phyloP scores from a whole-genome alignment of 2,797 vertebrate genomes.

The Lindbergichthys nudifrons region DNA sequence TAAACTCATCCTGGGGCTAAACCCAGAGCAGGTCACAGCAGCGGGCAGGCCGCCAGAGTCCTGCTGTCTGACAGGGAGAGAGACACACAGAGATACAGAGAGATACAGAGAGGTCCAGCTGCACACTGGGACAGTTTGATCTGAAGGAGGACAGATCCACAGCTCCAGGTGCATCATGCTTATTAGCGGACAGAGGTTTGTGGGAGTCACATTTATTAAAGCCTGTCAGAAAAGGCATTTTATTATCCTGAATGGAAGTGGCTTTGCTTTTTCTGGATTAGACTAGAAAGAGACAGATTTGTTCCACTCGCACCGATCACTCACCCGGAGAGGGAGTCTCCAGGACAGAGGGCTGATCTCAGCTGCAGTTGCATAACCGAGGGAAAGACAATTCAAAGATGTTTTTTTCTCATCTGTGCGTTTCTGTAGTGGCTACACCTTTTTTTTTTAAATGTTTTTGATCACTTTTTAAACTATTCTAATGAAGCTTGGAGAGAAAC shows the following conservation, averaged over 20 bases:
- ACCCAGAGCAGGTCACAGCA: slow-evolving; percentile 1
- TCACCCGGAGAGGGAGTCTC: slow-evolving; percentile 46
- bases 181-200: not conserved
- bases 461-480: not conserved
- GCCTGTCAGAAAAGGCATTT: not conserved
- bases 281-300: slow-evolving; percentile 22
- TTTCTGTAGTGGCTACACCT: not conserved
- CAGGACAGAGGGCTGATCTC: slow-evolving; percentile 61
- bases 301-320: slow-evolving; percentile 57
- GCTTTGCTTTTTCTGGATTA: slow-evolving; percentile 29
- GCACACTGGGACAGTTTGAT: not conserved
- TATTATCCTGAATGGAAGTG: slow-evolving; percentile 10
- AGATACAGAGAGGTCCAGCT: not conserved
- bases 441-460: not conserved
- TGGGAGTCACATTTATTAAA: not conserved
- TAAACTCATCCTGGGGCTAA: not conserved
- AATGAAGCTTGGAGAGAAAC: not conserved
- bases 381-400: not conserved
- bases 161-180: not conserved
- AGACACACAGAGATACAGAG: no score
- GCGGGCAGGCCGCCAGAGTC: not conserved
- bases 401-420: not conserved
- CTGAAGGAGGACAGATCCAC: not conserved
- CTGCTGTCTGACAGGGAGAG: not conserved
- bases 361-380: slow-evolving; percentile 68